These are phyloP conservation scores for Chrysocyon brachyurus DNA, from an alignment of 2,797 vertebrate genomes.

Conservation along the genomic window DNA sequence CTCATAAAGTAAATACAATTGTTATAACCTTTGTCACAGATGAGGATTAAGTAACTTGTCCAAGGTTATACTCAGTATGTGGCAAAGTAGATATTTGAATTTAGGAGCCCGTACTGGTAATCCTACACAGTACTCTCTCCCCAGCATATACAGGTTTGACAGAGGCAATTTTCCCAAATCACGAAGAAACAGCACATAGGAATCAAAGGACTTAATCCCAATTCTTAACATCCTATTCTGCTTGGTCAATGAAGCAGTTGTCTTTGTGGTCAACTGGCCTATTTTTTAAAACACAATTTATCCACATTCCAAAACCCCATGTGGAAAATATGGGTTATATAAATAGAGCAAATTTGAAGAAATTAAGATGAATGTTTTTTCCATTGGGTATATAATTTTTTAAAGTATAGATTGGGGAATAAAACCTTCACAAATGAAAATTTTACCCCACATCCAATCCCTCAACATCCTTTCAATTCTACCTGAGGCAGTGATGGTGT, in stretches of 20 bases:
- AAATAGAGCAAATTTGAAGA: conserved; percentile 31
- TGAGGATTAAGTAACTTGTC: background rate
- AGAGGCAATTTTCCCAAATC: background rate
- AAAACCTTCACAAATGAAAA: background rate
- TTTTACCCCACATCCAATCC: background rate
- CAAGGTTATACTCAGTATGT: background rate
- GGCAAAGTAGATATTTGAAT: background rate
- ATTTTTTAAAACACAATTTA: conserved; percentile 26
- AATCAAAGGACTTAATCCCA: background rate
- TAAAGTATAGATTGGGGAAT: conserved; percentile 37
- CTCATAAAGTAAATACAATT: background rate
- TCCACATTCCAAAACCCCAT: background rate
- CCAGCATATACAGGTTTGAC: background rate
- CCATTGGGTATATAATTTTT: background rate
- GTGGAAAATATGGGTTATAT: background rate
- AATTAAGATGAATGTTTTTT: conserved; percentile 56
- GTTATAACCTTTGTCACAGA: background rate
- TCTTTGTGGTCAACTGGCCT: background rate
- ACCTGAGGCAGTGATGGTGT: background rate
- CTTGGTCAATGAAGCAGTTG: background rate
- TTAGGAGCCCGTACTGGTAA: background rate
- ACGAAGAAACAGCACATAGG: background rate
- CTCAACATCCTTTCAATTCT: conserved; percentile 36
- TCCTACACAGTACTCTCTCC: background rate
- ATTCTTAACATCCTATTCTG: background rate